phyloP scores from a whole-genome alignment of 1,140 invertebrate genomes.

The Tetraneura akinire region DNA sequence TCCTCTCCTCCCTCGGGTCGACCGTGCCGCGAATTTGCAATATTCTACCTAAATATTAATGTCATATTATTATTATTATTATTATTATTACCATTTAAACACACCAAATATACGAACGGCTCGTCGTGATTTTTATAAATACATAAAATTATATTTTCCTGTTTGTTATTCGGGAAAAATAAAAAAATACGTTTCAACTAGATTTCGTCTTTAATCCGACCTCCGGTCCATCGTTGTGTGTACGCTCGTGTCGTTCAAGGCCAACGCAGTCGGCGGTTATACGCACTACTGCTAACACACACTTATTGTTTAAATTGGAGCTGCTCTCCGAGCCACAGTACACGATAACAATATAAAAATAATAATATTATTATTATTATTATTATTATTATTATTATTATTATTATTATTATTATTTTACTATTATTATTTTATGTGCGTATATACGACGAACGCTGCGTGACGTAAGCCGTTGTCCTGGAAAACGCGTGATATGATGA shows the following conservation, averaged over 20 bases:
- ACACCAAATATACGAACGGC: too few species aligned
- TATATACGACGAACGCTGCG: neutral
- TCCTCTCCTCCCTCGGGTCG: neutral
- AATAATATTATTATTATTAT: too few species aligned
- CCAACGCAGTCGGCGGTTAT: constrained; percentile 14
- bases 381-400: too few species aligned
- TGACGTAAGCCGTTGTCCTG: constrained; percentile 20
- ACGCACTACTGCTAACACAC: neutral
- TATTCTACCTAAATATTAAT: neutral
- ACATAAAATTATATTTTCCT: too few species aligned
- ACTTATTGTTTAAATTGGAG: constrained; percentile 41
- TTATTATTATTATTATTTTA: too few species aligned
- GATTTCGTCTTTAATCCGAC: constrained; percentile 44
- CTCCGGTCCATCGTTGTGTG: too few species aligned
- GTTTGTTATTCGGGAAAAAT: too few species aligned
- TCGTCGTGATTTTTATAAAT: too few species aligned
- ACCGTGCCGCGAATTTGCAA: neutral
- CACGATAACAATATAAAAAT: too few species aligned
- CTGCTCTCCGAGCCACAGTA: neutral
- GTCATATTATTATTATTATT: neutral
- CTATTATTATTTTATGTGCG: neutral
- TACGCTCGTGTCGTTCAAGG: constrained; percentile 27
- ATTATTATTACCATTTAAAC: too few species aligned
- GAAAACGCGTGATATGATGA: neutral
- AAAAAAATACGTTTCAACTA: constrained; percentile 20